phyloP scores from a whole-genome alignment of 2,888 invertebrate genomes.

The Microctonus brassicae region DNA sequence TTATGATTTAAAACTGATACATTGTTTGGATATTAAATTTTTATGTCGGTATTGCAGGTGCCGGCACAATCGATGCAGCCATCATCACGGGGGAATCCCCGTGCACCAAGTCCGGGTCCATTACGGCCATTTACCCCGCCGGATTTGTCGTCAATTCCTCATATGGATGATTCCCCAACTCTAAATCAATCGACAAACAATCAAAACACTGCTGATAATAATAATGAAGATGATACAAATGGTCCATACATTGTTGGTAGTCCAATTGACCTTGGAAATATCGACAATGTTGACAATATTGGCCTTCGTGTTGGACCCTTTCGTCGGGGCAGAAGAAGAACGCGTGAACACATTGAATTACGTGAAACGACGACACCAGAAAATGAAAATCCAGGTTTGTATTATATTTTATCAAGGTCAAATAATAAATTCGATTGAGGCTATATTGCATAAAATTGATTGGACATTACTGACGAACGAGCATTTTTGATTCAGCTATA shows the following conservation, averaged over 20 bases:
- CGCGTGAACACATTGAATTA: constrained; percentile 64
- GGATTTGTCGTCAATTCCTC: constrained; percentile 66
- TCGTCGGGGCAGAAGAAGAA: constrained; percentile 43
- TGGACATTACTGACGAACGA: neutral
- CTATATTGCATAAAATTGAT: neutral
- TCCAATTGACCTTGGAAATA: constrained; percentile 64
- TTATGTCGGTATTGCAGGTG: constrained; percentile 53
- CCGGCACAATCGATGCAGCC: constrained; percentile 66
- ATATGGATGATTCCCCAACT: constrained; percentile 65
- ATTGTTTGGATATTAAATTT: neutral
- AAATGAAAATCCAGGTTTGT: constrained; percentile 47
- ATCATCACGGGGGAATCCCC: constrained; percentile 60
- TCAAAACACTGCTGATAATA: constrained; percentile 50
- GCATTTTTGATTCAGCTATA: neutral
- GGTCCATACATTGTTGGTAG: constrained; percentile 66
- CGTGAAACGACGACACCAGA: constrained; percentile 53
- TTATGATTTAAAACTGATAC: too few species aligned
- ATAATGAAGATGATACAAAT: constrained; percentile 40
- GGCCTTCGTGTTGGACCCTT: constrained; percentile 56
- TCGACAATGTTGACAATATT: constrained; percentile 67
- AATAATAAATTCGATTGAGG: neutral
- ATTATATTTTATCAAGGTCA: constrained; percentile 17
- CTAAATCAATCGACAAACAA: constrained; percentile 44
- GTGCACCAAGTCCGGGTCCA: constrained; percentile 55
- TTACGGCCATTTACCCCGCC: constrained; percentile 65